phyloP scores from a whole-genome alignment of 53 echinoderm and acorn worm genomes.

The Holothuria leucospilota region DNA sequence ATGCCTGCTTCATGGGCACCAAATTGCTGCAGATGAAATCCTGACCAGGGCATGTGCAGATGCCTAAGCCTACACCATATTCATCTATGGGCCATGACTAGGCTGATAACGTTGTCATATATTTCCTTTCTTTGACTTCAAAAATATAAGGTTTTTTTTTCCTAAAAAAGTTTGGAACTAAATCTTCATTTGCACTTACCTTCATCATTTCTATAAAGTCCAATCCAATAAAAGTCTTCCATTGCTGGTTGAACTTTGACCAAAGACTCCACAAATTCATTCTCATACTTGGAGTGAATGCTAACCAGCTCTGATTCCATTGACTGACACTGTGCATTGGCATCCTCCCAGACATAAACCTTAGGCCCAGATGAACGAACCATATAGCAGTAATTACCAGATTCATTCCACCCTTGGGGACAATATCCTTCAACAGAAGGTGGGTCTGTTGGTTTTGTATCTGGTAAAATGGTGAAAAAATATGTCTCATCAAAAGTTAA shows the following conservation, averaged over 20 bases:
- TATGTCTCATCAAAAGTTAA: too few relatives aligned
- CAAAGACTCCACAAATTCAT: conserved; percentile 27
- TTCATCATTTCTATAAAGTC: conserved; percentile 26
- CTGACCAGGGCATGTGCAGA: too few relatives aligned
- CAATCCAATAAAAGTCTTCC: conserved; percentile 14
- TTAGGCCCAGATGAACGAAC: neutral
- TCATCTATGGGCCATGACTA: too few relatives aligned
- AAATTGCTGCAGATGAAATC: too few relatives aligned
- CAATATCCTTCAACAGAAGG: conserved; percentile 5
- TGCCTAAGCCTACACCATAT: too few relatives aligned
- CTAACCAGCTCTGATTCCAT: conserved; percentile 12
- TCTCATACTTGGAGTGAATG: conserved; percentile 36
- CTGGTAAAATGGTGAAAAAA: neutral
- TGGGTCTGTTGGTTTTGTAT: conserved; percentile 10
- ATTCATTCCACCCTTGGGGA: neutral
- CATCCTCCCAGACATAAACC: conserved; percentile 3
- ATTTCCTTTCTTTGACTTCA: too few relatives aligned
- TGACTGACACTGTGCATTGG: neutral
- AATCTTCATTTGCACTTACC: neutral
- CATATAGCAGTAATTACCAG: conserved; percentile 17
- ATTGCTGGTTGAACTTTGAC: neutral
- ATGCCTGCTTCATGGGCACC: too few relatives aligned
- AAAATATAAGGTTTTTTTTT: too few relatives aligned
- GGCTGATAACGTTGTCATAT: too few relatives aligned
- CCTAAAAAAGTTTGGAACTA: too few relatives aligned